phyloP scores from a whole-genome alignment of 30 jellyfish, hydroid and myxozoan species.

The Nemopilema nomurai region DNA sequence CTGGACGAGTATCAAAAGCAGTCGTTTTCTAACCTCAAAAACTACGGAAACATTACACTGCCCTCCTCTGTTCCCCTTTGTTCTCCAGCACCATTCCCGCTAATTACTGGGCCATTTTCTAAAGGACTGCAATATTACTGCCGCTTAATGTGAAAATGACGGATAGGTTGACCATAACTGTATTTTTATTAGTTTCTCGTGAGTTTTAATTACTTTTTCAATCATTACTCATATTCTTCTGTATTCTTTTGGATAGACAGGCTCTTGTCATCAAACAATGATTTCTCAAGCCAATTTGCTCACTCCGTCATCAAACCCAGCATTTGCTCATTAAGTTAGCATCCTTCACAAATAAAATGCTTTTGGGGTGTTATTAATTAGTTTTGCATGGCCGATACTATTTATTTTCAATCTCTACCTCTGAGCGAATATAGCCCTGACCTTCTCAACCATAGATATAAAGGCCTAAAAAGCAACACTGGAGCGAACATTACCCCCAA shows the following conservation, averaged over 20 bases:
- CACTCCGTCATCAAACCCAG: background rate
- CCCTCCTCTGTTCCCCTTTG: background rate
- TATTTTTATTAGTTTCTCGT: background rate
- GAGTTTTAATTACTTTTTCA: background rate
- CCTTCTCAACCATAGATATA: no score
- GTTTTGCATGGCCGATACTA: background rate
- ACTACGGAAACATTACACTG: conserved; percentile 9
- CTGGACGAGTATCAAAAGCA: background rate
- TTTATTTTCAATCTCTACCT: background rate
- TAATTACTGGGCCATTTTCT: background rate
- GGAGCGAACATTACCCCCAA: no score
- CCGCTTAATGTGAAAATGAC: conserved; percentile 17
- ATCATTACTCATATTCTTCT: background rate
- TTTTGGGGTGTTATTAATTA: background rate
- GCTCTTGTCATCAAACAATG: background rate
- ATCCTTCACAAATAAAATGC: background rate
- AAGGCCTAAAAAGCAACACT: no score
- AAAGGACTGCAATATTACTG: background rate
- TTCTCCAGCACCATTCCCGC: background rate
- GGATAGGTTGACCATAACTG: background rate
- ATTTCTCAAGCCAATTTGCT: background rate
- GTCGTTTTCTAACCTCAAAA: background rate
- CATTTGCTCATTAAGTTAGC: background rate
- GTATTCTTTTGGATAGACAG: background rate
- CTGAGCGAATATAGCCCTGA: background rate